Evolutionary conservation across 35 echinoderm and acorn worm species (phyloP), one percentile per base, ranked within the genome.

Genomic region (Patiria miniata): DNA sequence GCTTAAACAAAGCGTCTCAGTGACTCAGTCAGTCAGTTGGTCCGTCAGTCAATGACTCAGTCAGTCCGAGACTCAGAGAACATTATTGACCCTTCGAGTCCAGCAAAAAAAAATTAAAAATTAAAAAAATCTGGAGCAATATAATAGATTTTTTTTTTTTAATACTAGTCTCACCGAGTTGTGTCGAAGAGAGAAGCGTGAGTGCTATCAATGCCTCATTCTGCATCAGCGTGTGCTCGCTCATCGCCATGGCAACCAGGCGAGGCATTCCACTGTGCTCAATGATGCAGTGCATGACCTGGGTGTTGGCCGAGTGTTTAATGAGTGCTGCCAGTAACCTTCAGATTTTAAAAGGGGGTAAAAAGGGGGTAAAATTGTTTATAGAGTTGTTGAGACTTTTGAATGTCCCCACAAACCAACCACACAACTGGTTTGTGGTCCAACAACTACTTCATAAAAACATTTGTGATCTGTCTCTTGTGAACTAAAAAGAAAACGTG

Each of bases 171-270:
- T 57, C 88, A 97, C 95, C 95, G 39, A 97, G 44, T 39, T 90
- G 85, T 84, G 91, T 89, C 73, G 95, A 93, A 36, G 95, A 89
- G 14, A 97, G 51, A 33, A 97, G 85, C 23, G 95, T 93, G 1
- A 97, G 76, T 28, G 95, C 95, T 77, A 97, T 86, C 14, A 97
- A 85, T 10, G 95, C 95, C 54, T 97, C 95, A 40, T 93, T 97
- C 78, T 97, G 95, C 95, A 97, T 97, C 59, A 97, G 60, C 21
- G 92, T 68, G 77, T 97, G 91, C 59, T 97, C 95, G 37, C 90
- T 93, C 39, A 83, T 97, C 68, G 91, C 95, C 95, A 97, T 97
- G 89, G 85, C 81, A 81, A 97, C 91, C 39, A 97, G 85, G 9
- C 82, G 59, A 1, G 85, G 52, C 36, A 93, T 59, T 15, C 95